Percentiles rank a stretch among this genome's conserved stretches.
These are phyloP conservation scores for Pseudanteris insignis DNA, from an alignment of 2,888 invertebrate genomes.

Conservation along the genomic window DNA sequence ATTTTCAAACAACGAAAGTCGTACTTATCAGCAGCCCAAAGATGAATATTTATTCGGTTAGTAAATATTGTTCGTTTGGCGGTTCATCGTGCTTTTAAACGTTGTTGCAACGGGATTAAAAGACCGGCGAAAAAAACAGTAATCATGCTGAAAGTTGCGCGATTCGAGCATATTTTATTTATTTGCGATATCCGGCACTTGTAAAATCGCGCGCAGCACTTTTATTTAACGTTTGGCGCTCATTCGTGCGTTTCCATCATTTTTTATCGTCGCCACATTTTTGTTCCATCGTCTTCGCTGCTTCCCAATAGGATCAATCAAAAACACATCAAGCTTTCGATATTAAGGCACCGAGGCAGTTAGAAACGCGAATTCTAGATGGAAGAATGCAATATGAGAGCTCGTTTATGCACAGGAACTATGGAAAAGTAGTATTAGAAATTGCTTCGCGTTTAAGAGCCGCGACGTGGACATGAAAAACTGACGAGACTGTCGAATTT, in stretches of 20 bases:
- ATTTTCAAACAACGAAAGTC: no score
- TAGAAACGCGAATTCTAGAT: slow-evolving; percentile 36
- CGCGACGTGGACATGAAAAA: slow-evolving; percentile 24
- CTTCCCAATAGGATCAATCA: slow-evolving; percentile 53
- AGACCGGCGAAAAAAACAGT: no score
- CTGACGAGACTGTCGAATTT: slow-evolving; percentile 22
- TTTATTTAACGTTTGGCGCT: slow-evolving; percentile 25
- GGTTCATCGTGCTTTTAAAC: no score
- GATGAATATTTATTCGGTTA: no score
- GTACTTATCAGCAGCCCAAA: no score
- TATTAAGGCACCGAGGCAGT: slow-evolving; percentile 45
- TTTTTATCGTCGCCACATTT: slow-evolving; percentile 34
- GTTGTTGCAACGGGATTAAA: no score
- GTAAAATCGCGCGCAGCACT: slow-evolving; percentile 16
- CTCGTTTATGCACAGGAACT: slow-evolving; percentile 53
- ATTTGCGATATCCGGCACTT: slow-evolving; percentile 19
- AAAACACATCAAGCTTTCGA: slow-evolving; percentile 51
- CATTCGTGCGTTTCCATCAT: slow-evolving; percentile 31
- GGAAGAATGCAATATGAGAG: slow-evolving; percentile 58
- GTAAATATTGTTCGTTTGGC: no score
- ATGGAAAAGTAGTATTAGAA: slow-evolving; percentile 31
- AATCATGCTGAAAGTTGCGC: no score
- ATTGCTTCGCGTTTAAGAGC: slow-evolving; percentile 27
- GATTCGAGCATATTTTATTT: slow-evolving; percentile 33
- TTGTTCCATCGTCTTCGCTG: slow-evolving; percentile 41